Conservation (phyloP, 2,797 vertebrate species). For the Thalassophryne amazonica region DNA sequence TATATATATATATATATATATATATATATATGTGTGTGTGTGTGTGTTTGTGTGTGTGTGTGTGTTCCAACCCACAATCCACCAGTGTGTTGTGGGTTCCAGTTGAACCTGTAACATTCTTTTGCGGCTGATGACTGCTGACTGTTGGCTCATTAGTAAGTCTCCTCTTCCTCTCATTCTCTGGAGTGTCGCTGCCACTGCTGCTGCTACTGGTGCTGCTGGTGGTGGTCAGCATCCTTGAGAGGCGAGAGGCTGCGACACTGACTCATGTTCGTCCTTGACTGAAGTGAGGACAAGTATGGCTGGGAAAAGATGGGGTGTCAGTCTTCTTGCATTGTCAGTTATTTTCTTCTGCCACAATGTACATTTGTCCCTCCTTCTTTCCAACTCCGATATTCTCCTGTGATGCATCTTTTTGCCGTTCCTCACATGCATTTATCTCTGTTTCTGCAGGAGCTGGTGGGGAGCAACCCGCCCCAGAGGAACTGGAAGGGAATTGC, state of each 20-base stretch:
- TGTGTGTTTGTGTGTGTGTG: too few relatives aligned
- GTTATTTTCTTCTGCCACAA: too few relatives aligned
- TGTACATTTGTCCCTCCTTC: neutral
- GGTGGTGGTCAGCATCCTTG: constrained; percentile 38
- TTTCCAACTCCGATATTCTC: constrained; percentile 3
- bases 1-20: too few relatives aligned
- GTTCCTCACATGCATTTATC: constrained; percentile 16
- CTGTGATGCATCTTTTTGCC: constrained; percentile 4
- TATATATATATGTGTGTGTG: too few relatives aligned
- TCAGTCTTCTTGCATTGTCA: too few relatives aligned
- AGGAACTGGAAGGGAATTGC: constrained; percentile 99
- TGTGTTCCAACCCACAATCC: constrained; percentile 40
- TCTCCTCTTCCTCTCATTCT: constrained; percentile 12
- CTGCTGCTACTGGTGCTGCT: neutral
- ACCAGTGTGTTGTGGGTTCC: constrained; percentile 32
- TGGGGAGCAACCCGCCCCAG: constrained; percentile 96
- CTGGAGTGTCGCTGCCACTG: neutral
- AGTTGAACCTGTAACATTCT: constrained; percentile 63
- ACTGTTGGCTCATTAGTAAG: constrained; percentile 60
- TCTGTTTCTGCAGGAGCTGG: constrained; percentile 86
- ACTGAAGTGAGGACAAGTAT: too few relatives aligned
- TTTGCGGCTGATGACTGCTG: constrained; percentile 51
- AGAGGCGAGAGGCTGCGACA: constrained; percentile 36
- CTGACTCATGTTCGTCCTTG: constrained; percentile 56
- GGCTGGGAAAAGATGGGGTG: too few relatives aligned